Percentiles rank a stretch among this genome's conserved stretches.
These are phyloP conservation scores for Leucophenga montana DNA, from an alignment of 2,888 invertebrate genomes.

Conservation along the genomic window DNA sequence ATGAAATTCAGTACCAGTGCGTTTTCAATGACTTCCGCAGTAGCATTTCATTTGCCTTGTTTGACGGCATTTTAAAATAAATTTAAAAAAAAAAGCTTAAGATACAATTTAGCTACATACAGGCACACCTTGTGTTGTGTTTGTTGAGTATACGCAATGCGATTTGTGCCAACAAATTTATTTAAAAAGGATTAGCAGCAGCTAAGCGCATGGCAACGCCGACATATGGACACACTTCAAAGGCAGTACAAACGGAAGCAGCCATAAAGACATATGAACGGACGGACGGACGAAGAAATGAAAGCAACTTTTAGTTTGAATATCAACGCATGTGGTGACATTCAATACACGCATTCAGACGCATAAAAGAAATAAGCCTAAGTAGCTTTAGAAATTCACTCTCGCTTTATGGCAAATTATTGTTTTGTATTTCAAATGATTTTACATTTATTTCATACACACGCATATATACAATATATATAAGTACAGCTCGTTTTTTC, in stretches of 20 bases:
- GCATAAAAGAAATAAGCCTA: conserved; percentile 10
- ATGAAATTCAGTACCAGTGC: not conserved
- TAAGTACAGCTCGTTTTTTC: too few relatives aligned
- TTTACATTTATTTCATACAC: not conserved
- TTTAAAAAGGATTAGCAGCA: conserved; percentile 68
- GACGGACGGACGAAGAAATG: not conserved
- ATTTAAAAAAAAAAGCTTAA: too few relatives aligned
- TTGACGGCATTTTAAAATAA: conserved; percentile 56
- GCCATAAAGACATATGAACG: conserved; percentile 51
- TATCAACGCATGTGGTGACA: conserved; percentile 58
- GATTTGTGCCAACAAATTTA: conserved; percentile 68
- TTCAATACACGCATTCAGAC: conserved; percentile 49
- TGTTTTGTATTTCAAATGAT: not conserved
- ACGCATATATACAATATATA: not conserved
- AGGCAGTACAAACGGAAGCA: conserved; percentile 45
- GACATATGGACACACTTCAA: conserved; percentile 57
- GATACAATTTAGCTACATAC: not conserved
- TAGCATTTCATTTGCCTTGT: conserved; percentile 65
- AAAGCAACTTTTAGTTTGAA: too few relatives aligned
- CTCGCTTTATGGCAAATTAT: not conserved
- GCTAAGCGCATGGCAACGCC: conserved; percentile 54
- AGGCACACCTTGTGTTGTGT: not conserved
- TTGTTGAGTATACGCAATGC: conserved; percentile 52
- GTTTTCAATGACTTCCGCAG: conserved; percentile 61
- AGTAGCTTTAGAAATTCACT: conserved; percentile 4